Conservation (phyloP, 2,888 invertebrate genomes). For the Bimastos eiseni region DNA sequence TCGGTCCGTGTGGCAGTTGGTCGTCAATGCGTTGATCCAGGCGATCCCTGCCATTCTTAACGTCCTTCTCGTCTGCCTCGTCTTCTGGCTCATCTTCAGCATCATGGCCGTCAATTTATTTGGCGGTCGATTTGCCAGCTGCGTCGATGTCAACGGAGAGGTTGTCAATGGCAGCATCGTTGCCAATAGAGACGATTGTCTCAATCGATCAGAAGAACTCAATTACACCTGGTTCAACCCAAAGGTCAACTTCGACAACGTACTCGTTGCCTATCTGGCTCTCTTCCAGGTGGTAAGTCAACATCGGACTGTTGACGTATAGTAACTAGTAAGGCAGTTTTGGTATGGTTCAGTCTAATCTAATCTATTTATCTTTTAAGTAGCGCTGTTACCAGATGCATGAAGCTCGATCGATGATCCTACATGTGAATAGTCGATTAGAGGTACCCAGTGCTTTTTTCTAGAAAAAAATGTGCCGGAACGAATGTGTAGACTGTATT, state of each 20-base stretch:
- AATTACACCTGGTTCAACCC: slow-evolving; percentile 93
- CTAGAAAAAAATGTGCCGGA: no score
- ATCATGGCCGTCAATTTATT: slow-evolving; percentile 99
- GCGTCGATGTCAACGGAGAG: slow-evolving; percentile 66
- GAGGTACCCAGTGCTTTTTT: no score
- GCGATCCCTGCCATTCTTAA: slow-evolving; percentile 99
- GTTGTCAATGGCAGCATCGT: slow-evolving; percentile 80
- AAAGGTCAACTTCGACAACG: slow-evolving; percentile 96
- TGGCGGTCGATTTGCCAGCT: slow-evolving; percentile 66
- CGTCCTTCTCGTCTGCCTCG: slow-evolving; percentile 96
- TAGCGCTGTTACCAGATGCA: no score
- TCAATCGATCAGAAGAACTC: slow-evolving; percentile 14
- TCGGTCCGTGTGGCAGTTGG: slow-evolving; percentile 59
- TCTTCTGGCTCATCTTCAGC: slow-evolving; percentile 99
- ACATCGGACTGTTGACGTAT: neutral
- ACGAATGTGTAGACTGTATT: no score
- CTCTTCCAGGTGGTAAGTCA: slow-evolving; percentile 82
- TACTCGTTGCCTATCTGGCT: slow-evolving; percentile 93
- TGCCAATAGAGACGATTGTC: slow-evolving; percentile 67
- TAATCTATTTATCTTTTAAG: no score
- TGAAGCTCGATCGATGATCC: no score
- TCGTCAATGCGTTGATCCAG: slow-evolving; percentile 97
- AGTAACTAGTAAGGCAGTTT: no score
- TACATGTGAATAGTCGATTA: no score
- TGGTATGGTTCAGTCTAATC: no score